A percentile compares a stretch with the other conserved stretches of the same genome.
Conservation (phyloP, 2,113 vertebrate species). For the Cavia aperea region DNA sequence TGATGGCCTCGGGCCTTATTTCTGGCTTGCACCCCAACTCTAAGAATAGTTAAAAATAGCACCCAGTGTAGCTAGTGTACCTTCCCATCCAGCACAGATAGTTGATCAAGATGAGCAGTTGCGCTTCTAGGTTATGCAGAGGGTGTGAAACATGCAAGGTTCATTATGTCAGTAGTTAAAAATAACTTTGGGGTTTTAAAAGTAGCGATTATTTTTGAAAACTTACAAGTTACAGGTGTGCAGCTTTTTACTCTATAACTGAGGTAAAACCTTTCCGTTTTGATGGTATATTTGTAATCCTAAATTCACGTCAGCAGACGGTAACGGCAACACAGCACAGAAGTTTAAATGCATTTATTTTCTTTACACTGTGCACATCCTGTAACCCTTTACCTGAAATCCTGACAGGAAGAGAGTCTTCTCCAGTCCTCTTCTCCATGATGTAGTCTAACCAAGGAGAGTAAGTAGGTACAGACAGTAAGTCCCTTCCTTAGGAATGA, state of each 20-base stretch:
- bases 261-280: background rate
- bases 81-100: background rate
- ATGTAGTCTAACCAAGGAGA: background rate
- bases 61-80: background rate
- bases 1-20: background rate
- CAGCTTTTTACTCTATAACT: background rate
- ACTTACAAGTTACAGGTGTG: background rate
- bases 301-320: constrained; percentile 40
- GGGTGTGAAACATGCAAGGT: background rate
- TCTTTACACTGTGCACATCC: background rate
- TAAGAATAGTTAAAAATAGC: background rate
- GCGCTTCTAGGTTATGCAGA: background rate
- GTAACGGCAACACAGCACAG: background rate
- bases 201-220: constrained; percentile 6
- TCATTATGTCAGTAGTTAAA: background rate
- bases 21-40: background rate
- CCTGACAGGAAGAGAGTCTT: background rate
- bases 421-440: background rate
- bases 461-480: no score
- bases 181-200: background rate
- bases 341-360: background rate
- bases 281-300: background rate
- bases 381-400: background rate
- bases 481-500: background rate
- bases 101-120: background rate